Evolutionary conservation across 2,888 invertebrate genomes (phyloP), one percentile per base, ranked within the genome.

Genomic region (Acanthosepion lycidas): DNA sequence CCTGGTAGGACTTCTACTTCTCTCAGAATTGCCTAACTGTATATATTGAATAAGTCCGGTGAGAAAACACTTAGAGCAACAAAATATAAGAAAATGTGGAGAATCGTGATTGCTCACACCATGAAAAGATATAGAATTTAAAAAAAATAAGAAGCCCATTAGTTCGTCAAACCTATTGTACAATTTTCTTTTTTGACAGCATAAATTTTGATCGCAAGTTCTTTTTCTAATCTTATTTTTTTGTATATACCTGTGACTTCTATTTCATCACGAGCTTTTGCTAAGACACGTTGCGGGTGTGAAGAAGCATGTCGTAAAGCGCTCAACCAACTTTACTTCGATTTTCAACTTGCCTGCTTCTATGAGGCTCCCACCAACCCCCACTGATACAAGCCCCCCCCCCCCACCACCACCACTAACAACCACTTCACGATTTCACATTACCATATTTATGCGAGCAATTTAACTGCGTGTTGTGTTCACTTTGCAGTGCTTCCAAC

Each of bases 371-470:
- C 64, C 0, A 4, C 23, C 64, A 28, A 20, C 28, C 26, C 64
- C 23, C 26, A 26, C 64, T 64, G 26, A 64, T 64, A 28, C 64
- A 8, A 26, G 28, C 20, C 26, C 64, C 64, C 26, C 64, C 64
- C n/a, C n/a, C n/a, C n/a, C n/a, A n/a, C n/a, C n/a, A n/a, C n/a
- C n/a, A n/a, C n/a, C n/a, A 28, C 78, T n/a, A 78, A 78, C 78
- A 28, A 78, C n/a, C n/a, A 78, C 78, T 78, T 78, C 28, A 8
- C 78, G n/a, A 78, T 78, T 78, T 78, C 78, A n/a, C 28, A 78
- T 78, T 78, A 78, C 78, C 78, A 78, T 78, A 78, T 78, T 78
- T 78, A 78, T 78, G 78, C n/a, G 78, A 78, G 78, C 78, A 78
- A 78, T 78, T 78, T 78, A 78, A 78, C 78, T 78, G 78, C 78